These are phyloP conservation scores for Leucoraja erinaceus DNA, from an alignment of 2,113 vertebrate genomes.

Conservation along the genomic window DNA sequence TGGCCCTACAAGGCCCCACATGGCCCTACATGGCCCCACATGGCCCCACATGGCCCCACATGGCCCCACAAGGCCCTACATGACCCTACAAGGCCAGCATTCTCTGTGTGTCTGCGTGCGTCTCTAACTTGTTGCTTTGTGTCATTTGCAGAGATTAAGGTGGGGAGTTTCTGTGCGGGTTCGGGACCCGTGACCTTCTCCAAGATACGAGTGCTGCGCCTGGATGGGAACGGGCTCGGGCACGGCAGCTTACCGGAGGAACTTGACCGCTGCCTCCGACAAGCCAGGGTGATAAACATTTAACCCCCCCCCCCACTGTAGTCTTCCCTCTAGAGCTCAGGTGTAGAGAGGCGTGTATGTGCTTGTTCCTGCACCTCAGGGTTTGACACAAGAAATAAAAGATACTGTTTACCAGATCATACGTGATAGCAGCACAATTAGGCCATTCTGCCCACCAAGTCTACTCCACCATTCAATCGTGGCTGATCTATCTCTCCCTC, in stretches of 20 bases:
- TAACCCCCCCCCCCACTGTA: constrained; percentile 46
- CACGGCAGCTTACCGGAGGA: constrained; percentile 67
- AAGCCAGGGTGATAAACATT: constrained; percentile 72
- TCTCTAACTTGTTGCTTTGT: neutral
- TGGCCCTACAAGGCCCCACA: too few species aligned
- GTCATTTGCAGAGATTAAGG: constrained; percentile 72
- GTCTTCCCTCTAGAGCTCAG: neutral
- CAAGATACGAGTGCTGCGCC: constrained; percentile 74
- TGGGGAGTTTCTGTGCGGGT: constrained; percentile 83
- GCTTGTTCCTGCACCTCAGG: neutral
- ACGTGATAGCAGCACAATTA: too few species aligned
- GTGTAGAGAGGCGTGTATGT: too few species aligned
- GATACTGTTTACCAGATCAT: neutral
- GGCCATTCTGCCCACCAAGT: too few species aligned
- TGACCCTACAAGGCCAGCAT: too few species aligned
- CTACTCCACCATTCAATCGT: too few species aligned
- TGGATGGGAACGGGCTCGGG: constrained; percentile 82
- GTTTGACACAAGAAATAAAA: neutral
- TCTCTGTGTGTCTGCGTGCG: neutral
- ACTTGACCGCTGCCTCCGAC: constrained; percentile 73
- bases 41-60: too few species aligned
- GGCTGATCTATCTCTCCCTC: too few species aligned
- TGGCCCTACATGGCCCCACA: too few species aligned
- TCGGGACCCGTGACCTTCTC: constrained; percentile 84
- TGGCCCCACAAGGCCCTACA: too few species aligned